Conservation (phyloP, 2,888 invertebrate species). For the Drosophila sordidula region DNA sequence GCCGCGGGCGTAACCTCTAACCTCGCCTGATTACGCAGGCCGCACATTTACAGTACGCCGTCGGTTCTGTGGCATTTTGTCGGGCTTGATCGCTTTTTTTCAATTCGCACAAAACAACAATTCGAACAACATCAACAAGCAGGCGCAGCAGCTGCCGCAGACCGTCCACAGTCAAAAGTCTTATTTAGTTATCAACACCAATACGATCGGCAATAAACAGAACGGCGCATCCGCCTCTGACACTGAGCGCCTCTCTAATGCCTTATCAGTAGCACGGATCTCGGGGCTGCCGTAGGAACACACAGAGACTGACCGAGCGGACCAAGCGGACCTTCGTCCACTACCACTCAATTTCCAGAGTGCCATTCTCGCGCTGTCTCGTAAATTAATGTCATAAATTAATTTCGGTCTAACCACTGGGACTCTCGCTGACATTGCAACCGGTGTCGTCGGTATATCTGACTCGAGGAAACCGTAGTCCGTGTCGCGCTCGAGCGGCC, state of each 20-base stretch:
- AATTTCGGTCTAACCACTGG: conserved; percentile 64
- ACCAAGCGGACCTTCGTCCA: conserved; percentile 25
- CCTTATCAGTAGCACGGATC: conserved; percentile 69
- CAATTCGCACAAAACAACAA: conserved; percentile 13
- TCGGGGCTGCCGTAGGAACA: conserved; percentile 55
- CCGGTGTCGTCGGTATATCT: conserved; percentile 42
- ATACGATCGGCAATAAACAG: conserved; percentile 38
- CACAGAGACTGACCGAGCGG: conserved; percentile 41
- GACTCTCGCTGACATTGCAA: conserved; percentile 69
- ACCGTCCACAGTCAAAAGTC: conserved; percentile 43
- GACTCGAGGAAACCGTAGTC: conserved; percentile 29
- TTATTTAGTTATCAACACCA: conserved; percentile 57
- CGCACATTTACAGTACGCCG: conserved; percentile 23
- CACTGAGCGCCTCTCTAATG: conserved; percentile 45
- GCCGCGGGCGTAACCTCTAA: conserved; percentile 63
- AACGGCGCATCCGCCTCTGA: conserved; percentile 48
- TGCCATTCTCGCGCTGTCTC: conserved; percentile 72
- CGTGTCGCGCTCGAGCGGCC: conserved; percentile 28
- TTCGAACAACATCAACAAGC: not conserved
- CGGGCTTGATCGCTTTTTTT: conserved; percentile 3
- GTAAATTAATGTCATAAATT: conserved; percentile 83
- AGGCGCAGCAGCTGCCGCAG: conserved; percentile 28
- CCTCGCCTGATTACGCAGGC: conserved; percentile 54
- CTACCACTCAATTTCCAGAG: conserved; percentile 70
- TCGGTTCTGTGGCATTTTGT: conserved; percentile 28